Conservation (phyloP, 2,113 vertebrate genomes). For the Athene noctua region DNA sequence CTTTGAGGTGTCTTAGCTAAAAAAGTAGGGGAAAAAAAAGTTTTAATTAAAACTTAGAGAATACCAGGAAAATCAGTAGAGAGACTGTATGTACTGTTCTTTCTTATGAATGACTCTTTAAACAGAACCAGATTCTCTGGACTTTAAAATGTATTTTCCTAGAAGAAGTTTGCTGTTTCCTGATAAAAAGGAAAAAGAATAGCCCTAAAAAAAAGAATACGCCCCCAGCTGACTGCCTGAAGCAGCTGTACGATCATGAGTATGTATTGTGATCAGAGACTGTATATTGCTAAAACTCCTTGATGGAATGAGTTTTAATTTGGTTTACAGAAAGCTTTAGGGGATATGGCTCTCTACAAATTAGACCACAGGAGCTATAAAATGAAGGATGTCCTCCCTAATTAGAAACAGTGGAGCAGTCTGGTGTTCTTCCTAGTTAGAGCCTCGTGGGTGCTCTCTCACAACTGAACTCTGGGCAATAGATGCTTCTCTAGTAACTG, state of each 20-base stretch:
- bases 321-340: constrained; percentile 67
- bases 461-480: constrained; percentile 6
- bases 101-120: constrained; percentile 19
- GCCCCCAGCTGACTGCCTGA: not conserved
- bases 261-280: constrained; percentile 33
- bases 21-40: not conserved
- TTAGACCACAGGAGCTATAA: constrained; percentile 65
- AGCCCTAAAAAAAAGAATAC: not conserved
- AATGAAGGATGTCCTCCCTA: constrained; percentile 67
- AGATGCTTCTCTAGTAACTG: not conserved
- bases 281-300: constrained; percentile 39
- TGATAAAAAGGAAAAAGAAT: not conserved
- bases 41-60: constrained; percentile 23
- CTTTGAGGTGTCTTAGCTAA: constrained; percentile 9
- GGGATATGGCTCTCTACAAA: constrained; percentile 58
- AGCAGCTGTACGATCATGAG: constrained; percentile 2
- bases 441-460: constrained; percentile 14
- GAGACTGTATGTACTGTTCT: not conserved
- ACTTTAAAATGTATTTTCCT: constrained; percentile 32
- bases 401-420: constrained; percentile 60
- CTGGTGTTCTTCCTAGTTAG: constrained; percentile 42
- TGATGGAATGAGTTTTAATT: constrained; percentile 69
- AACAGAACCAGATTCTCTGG: constrained; percentile 16
- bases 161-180: constrained; percentile 17
- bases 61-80: not conserved